phyloP scores from a whole-genome alignment of 2,888 invertebrate species.

The Antitype chi region DNA sequence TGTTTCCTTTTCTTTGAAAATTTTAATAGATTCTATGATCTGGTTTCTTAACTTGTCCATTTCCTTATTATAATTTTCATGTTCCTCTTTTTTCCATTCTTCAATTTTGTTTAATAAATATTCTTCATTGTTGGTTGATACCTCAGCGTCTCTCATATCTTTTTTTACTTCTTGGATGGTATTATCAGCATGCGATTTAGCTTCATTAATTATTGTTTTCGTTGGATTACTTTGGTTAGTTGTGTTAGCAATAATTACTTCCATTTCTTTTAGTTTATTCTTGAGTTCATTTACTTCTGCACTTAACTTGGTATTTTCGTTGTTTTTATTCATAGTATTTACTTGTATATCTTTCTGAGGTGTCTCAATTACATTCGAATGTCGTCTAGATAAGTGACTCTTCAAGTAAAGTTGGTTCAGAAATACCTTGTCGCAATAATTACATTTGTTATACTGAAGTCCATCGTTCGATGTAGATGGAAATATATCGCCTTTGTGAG shows the following conservation, averaged over 20 bases:
- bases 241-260: conserved; percentile 72
- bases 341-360: conserved; percentile 78
- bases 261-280: conserved; percentile 87
- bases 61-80: conserved; percentile 89
- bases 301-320: conserved; percentile 91
- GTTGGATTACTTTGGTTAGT: conserved; percentile 63
- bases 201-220: conserved; percentile 36
- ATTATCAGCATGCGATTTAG: conserved; percentile 44
- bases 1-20: conserved; percentile 77
- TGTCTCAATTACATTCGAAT: conserved; percentile 79
- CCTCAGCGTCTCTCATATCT: conserved; percentile 80
- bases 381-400: conserved; percentile 92
- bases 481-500: conserved; percentile 82
- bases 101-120: conserved; percentile 84
- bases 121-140: conserved; percentile 78
- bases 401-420: conserved; percentile 92
- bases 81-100: conserved; percentile 89
- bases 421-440: conserved; percentile 92
- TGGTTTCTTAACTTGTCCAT: conserved; percentile 85
- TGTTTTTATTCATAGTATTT: conserved; percentile 62
- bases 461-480: conserved; percentile 77
- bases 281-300: conserved; percentile 86
- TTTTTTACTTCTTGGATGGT: conserved; percentile 58
- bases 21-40: conserved; percentile 82
- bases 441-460: conserved; percentile 90